phyloP scores from a whole-genome alignment of 2,888 invertebrate species.

The Epinotia brunnichana region DNA sequence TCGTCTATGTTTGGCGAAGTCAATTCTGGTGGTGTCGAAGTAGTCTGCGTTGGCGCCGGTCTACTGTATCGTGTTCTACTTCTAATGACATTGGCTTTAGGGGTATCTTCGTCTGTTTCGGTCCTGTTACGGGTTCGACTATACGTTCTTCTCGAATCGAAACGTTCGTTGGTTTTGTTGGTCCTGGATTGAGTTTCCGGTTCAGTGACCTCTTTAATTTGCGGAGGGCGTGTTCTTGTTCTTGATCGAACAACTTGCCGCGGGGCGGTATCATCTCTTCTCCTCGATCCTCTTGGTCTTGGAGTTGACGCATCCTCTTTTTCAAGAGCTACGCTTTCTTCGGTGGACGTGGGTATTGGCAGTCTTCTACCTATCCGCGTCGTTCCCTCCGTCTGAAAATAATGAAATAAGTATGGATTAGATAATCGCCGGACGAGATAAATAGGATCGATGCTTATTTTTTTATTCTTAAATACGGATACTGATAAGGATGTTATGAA shows the following conservation, averaged over 20 bases:
- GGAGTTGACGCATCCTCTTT: conserved; percentile 62
- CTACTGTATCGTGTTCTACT: conserved; percentile 59
- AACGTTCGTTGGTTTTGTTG: conserved; percentile 67
- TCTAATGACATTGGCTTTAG: conserved; percentile 59
- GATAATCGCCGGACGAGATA: conserved; percentile 2
- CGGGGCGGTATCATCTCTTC: conserved; percentile 62
- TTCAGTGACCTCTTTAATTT: conserved; percentile 50
- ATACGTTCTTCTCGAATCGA: conserved; percentile 69
- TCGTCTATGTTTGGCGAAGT: conserved; percentile 61
- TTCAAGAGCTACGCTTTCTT: conserved; percentile 55
- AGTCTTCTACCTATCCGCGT: conserved; percentile 66
- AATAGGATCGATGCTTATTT: conserved; percentile 1
- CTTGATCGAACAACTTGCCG: conserved; percentile 60
- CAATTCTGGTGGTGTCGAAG: conserved; percentile 55
- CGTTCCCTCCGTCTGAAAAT: conserved; percentile 70
- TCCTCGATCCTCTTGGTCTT: conserved; percentile 65
- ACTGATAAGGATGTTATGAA: conserved; percentile 20
- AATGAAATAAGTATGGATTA: conserved; percentile 28
- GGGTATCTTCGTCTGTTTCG: conserved; percentile 54
- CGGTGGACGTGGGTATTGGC: conserved; percentile 56
- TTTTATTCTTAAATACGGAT: conserved; percentile 1
- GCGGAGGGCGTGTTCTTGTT: conserved; percentile 61
- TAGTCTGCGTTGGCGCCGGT: conserved; percentile 47
- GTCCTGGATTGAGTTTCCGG: conserved; percentile 53
- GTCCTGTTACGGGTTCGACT: conserved; percentile 68